Base-by-base conservation (phyloP, 2,888 invertebrate species). In the Rhamphomyia laevipes region DNA sequence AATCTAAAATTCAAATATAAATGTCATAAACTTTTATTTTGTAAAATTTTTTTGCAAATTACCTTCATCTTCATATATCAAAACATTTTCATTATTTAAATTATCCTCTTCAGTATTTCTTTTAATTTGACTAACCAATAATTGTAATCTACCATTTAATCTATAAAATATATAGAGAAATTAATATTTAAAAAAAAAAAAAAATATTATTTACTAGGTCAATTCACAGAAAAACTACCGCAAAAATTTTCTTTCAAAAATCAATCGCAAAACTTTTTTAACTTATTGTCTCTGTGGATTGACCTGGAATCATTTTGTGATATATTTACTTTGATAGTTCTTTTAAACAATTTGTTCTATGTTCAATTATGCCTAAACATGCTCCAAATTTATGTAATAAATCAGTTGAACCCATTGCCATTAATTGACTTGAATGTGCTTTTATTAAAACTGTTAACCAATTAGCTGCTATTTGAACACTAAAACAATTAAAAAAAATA, bases 331-430 rank as follows among this genome's bases (percentile, higher is more conserved):
- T 68, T 9, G 68, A 59, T 4, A 68, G 56, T 47, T 66, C 64
- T 44, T 62, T 59, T 6, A 71, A 56, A 41, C 67, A 68, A 46
- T 62, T 62, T 42, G 65, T 58, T 21, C 70, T 60, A 51, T 70
- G 65, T 48, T 71, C 67, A 33, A 70, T 68, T 23, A 70, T 63
- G 23, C 70, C 71, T 15, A 71, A 58, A n/a, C 66, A 65, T 2
- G 67, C 59, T 18, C 63, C 66, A 44, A 71, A 62, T 52, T 67
- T 67, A 12, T 62, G 58, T 3, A 65, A 56, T 31, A 71, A 55
- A 45, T 69, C 67, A 12, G 64, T 60, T 17, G 60, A 57, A 7
- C 68, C 68, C 21, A 67, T 57, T 12, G 70, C 66, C 66, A 71
- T 66, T 42, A 71, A 49, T 45, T 69, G 64, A 51, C 69, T 68